Evolutionary conservation across 2,888 invertebrate species (phyloP), one percentile per base, ranked within the genome.

Genomic region (Apomyelois bistriatella): DNA sequence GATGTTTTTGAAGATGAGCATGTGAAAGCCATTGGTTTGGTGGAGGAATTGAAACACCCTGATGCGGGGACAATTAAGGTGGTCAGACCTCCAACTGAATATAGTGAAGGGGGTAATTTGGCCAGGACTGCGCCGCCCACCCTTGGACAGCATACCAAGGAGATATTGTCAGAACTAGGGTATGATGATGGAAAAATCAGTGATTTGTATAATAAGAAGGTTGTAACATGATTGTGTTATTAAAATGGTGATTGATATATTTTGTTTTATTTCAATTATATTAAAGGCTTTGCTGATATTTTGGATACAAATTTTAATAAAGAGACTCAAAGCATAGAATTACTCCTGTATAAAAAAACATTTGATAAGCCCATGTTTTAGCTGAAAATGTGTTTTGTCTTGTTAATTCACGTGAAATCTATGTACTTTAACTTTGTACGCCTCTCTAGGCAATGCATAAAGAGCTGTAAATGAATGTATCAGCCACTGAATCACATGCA

Each of bases 1-100:
- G 94, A 97, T 82, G 96, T 96, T 0, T 99, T 99, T 78, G 91
- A 93, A 49, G 97, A 99, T 89, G 94, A 95, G 1, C 99, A 99
- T 82, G 93, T 98, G 0, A 91, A 92, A 59, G 91, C 92, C 1
- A 93, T 95, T 56, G 92, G 88, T n/a, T 73, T 97, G 53, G 95
- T 97, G 0, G 92, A 95, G 76, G 93, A 93, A 55, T 61, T 97
- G 58, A 74, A 90, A 0, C 96, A 98, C 82, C 91, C 94, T 0
- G 86, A 86, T 30, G 93, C 94, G 16, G 96, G 96, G 0, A 81
- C 75, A 12, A 86, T 98, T 1, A 95, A 94, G 75, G 82, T 97
- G 4, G 95, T 97, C 41, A 97, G 96, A 0, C 98, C 98, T 0
- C 94, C 98, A 0, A 98, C 98, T 0, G 91, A 90, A 42, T 99